Percentiles rank a stretch among this genome's conserved stretches.
Evolutionary conservation across 2,797 vertebrate genomes (phyloP).

Genomic region (Tamandua tetradactyla): DNA sequence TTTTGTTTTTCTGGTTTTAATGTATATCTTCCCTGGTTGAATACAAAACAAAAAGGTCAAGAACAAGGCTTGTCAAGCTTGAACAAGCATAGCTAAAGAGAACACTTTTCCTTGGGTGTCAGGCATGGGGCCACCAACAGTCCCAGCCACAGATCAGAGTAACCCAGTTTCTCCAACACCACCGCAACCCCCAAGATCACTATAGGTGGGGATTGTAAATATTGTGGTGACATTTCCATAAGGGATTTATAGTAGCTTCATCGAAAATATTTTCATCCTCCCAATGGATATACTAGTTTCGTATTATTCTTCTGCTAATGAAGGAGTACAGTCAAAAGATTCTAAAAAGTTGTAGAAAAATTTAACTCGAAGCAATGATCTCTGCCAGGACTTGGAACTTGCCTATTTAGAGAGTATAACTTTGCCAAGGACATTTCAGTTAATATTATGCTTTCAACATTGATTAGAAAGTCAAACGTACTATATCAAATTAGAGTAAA

Average conservation of each 20-base stretch:
- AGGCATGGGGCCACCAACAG: neutral
- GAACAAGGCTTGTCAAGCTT: neutral
- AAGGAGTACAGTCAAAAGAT: conserved; percentile 30
- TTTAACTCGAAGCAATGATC: conserved; percentile 47
- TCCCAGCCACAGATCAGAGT: neutral
- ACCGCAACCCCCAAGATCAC: neutral
- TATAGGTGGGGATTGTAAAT: neutral
- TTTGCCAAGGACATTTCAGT: conserved; percentile 59
- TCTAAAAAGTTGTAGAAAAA: conserved; percentile 52
- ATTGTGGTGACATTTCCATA: neutral
- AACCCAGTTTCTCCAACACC: neutral
- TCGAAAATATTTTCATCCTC: conserved; percentile 20
- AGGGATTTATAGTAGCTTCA: neutral
- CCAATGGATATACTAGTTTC: conserved; percentile 6
- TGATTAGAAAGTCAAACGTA: conserved; percentile 65
- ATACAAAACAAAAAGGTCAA: neutral
- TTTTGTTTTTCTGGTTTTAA: conserved; percentile 20
- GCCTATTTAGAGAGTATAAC: neutral
- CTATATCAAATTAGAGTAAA: conserved; percentile 59
- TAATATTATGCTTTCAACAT: conserved; percentile 61
- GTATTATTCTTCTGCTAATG: conserved; percentile 21
- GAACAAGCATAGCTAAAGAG: neutral
- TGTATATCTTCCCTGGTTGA: neutral
- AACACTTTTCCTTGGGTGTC: neutral
- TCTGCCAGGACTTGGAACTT: conserved; percentile 52